Evolutionary conservation across 2,888 invertebrate genomes (phyloP), one percentile per base, ranked within the genome.

Genomic region (Teinopalpus imperialis): DNA sequence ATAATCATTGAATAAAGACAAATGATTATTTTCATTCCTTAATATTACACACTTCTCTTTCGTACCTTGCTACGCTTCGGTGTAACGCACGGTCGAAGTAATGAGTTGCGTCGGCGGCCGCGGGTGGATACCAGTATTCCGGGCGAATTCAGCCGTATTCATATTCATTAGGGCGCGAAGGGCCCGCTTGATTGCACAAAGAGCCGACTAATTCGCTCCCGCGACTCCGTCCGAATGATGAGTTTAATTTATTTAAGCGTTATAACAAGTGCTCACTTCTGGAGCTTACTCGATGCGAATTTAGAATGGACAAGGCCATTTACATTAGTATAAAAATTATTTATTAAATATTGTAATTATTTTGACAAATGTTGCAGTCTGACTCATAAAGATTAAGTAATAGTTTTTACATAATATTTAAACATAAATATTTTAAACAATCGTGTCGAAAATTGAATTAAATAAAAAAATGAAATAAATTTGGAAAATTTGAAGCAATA

Each of bases 181-280:
- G 81, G 80, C 74, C 61, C 78, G 89, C 82, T 77, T 89, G 89
- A 89, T 89, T 89, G 89, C 89, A 89, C 89, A 89, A 89, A 89
- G 89, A 82, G 83, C 74, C 61, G 66, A 75, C 85, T 88, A 89
- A 89, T 89, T 88, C 70, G 65, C 71, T 67, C 74, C 74, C 73
- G 75, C 64, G 77, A 74, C 75, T 80, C 63, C 63, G 77, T 63
- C 72, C 72, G 67, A 57, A 54, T 59, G 61, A 65, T 59, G 57
- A 57, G 59, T 67, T 78, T 81, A 81, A 81, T 80, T 73, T 76
- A 71, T 74, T 81, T 76, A 79, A 68, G 67, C 61, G 49, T 61
- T 62, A 59, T 74, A 72, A 70, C 66, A 66, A 67, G 60, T 64
- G 63, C 57, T 59, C 57, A 66, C 59, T 65, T 62, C 46, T 49